Evolutionary conservation across 1,140 invertebrate genomes (phyloP).

Genomic region (Reticulitermes speratus): DNA sequence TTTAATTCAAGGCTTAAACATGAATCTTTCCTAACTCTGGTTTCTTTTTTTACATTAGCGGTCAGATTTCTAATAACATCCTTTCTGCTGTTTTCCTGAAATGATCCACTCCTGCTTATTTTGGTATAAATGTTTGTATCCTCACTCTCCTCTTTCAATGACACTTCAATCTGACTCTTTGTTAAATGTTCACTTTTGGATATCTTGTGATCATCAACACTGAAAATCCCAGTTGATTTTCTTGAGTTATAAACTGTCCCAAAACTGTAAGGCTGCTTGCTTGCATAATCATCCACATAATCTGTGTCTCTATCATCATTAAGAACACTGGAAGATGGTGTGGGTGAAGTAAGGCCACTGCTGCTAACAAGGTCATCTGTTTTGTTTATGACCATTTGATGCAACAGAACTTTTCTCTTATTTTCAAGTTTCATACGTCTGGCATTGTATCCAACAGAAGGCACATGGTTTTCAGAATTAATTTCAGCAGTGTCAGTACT

Average conservation of each 20-base stretch:
- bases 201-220: not conserved
- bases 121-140: not conserved
- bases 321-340: slow-evolving; percentile 26
- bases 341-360: not conserved
- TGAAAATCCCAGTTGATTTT: not conserved
- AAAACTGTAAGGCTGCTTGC: not conserved
- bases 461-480: not conserved
- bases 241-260: not conserved
- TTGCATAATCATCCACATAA: not conserved
- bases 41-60: not conserved
- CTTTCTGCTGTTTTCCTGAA: not conserved
- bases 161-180: not conserved
- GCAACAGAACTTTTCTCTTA: slow-evolving; percentile 45
- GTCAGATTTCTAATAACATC: not conserved
- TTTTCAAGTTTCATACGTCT: not conserved
- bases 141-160: not conserved
- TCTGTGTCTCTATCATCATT: slow-evolving; percentile 38
- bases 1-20: too few relatives aligned
- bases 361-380: slow-evolving; percentile 32
- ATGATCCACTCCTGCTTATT: not conserved
- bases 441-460: slow-evolving; percentile 1
- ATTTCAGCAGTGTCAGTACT: not conserved
- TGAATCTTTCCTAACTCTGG: not conserved
- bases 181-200: not conserved
- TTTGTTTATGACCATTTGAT: slow-evolving; percentile 1